Conservation (phyloP, 1,140 invertebrate species). For the Formica selysi region DNA sequence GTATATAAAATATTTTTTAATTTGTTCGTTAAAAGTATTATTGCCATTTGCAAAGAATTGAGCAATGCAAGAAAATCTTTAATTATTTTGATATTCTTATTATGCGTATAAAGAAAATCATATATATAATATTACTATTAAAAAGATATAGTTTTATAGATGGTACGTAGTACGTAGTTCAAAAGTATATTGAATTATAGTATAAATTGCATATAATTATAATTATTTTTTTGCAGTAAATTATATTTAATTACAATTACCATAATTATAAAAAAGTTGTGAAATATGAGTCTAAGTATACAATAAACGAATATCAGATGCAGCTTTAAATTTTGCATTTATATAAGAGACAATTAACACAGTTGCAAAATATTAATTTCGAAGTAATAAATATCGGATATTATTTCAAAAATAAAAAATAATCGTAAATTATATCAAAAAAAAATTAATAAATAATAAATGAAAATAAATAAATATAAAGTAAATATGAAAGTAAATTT, state of each 20-base stretch:
- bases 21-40: not conserved
- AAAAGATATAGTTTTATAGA: not conserved
- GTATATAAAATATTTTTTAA: too few relatives aligned
- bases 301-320: not conserved
- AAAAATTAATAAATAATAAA: too few relatives aligned
- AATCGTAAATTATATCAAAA: not conserved
- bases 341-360: too few relatives aligned
- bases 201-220: not conserved
- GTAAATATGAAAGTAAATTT: slow-evolving; percentile 37
- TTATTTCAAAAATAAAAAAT: slow-evolving; percentile 23
- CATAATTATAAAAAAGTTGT: not conserved
- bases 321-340: not conserved
- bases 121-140: too few relatives aligned
- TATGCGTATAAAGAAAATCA: too few relatives aligned
- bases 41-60: not conserved
- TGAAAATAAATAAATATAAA: slow-evolving; percentile 10
- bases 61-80: too few relatives aligned
- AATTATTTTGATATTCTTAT: too few relatives aligned
- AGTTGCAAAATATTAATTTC: slow-evolving; percentile 40
- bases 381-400: not conserved
- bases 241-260: slow-evolving; percentile 1
- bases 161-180: not conserved
- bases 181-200: not conserved
- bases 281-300: not conserved
- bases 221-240: too few relatives aligned